A percentile compares a stretch with the other conserved stretches of the same genome.
Conservation (phyloP, 2,797 vertebrate species). For the Scleropages formosus region DNA sequence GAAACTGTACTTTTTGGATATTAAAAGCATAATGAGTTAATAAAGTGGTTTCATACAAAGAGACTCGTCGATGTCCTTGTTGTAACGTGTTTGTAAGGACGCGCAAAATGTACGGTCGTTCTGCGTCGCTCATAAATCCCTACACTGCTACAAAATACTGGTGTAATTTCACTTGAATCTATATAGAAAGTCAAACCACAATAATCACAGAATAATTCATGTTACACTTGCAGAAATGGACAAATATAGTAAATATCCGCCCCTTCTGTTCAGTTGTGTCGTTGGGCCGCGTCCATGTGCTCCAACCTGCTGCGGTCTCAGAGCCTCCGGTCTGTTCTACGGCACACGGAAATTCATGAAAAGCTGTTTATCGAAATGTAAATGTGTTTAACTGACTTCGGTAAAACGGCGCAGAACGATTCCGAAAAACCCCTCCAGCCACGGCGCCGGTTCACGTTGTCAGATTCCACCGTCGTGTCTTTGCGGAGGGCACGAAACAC, state of each 20-base stretch:
- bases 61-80: constrained; percentile 15
- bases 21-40: constrained; percentile 52
- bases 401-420: background rate
- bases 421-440: constrained; percentile 9
- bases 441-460: background rate
- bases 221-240: no score
- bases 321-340: background rate
- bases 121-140: background rate
- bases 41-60: constrained; percentile 36
- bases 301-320: background rate
- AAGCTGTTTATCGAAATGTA: background rate
- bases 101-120: no score
- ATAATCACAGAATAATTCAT: no score
- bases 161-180: no score
- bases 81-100: background rate
- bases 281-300: background rate
- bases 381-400: no score
- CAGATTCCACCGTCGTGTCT: constrained; percentile 7
- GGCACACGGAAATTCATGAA: background rate
- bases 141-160: no score
- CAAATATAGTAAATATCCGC: no score
- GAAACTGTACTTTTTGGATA: constrained; percentile 61
- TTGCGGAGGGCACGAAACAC: constrained; percentile 11
- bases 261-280: background rate
- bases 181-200: no score